A percentile compares a stretch with the other conserved stretches of the same genome.
phyloP scores from a whole-genome alignment of 2,113 vertebrate species.

The Microtus richardsoni region DNA sequence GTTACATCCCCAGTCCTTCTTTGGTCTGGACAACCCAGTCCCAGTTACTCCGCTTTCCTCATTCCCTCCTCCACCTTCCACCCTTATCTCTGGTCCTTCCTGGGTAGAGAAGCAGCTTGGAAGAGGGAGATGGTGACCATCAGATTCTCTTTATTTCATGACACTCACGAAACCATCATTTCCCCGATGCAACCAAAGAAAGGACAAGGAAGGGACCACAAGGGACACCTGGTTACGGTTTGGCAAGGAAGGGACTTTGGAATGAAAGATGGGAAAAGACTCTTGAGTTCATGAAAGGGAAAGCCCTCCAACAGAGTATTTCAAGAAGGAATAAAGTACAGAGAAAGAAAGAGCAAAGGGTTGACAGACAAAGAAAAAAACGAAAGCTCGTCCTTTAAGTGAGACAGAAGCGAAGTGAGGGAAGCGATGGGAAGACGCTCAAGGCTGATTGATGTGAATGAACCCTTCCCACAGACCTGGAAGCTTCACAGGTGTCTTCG shows the following conservation, averaged over 20 bases:
- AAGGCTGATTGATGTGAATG: not conserved
- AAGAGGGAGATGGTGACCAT: not conserved
- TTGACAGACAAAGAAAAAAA: not conserved
- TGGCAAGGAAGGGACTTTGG: not conserved
- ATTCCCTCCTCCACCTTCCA: not conserved
- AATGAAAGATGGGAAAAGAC: not conserved
- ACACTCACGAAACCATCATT: not conserved
- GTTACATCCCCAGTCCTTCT: too few species aligned
- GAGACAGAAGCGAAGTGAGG: not conserved
- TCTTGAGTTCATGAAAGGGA: not conserved
- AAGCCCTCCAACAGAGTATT: not conserved
- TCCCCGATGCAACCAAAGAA: not conserved
- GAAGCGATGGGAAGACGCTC: not conserved
- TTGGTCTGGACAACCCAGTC: not conserved
- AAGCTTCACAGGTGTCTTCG: slow-evolving; percentile 10
- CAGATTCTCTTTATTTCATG: not conserved
- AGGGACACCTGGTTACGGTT: not conserved
- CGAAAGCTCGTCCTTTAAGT: not conserved
- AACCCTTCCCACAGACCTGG: slow-evolving; percentile 68
- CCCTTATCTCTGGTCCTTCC: not conserved
- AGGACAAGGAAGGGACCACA: not conserved
- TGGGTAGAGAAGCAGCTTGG: not conserved
- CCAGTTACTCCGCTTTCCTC: not conserved
- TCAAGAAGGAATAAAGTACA: not conserved
- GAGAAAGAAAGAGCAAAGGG: not conserved